Evolutionary conservation across 1,140 invertebrate species (phyloP).

Genomic region (roundworm (Caenorhabditis elegans)): DNA sequence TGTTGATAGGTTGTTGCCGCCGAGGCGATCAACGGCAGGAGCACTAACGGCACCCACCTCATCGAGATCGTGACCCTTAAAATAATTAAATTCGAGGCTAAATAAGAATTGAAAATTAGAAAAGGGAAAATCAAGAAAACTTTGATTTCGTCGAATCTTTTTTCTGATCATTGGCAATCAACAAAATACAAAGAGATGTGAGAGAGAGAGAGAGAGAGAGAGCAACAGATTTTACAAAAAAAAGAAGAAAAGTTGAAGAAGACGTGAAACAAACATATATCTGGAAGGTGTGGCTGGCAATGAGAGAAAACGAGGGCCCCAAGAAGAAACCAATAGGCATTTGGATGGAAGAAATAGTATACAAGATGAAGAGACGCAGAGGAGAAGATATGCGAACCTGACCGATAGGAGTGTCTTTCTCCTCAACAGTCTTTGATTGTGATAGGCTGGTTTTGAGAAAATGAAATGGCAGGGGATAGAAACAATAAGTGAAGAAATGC

Average conservation of each 20-base stretch:
- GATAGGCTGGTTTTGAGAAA: conserved; percentile 25
- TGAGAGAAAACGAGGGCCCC: background rate
- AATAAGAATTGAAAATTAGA: no score
- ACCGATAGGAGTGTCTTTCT: background rate
- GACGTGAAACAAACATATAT: conserved; percentile 24
- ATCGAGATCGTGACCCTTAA: conserved; percentile 2
- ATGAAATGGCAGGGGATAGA: background rate
- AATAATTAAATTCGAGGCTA: background rate
- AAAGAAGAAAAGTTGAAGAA: background rate
- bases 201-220: background rate
- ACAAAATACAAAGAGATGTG: background rate
- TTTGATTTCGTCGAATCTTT: no score
- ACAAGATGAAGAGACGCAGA: background rate
- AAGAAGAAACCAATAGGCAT: background rate
- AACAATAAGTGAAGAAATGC: background rate
- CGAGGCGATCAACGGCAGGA: conserved; percentile 7
- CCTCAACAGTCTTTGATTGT: background rate
- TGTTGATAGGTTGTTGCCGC: conserved; percentile 4
- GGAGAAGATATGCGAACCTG: background rate
- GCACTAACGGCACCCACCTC: conserved; percentile 12
- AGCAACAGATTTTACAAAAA: background rate
- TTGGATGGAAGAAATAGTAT: background rate
- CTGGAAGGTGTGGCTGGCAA: conserved; percentile 11
- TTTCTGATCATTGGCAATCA: no score
- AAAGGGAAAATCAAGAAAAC: background rate